Evolutionary conservation across 2,113 vertebrate species (phyloP).

Genomic region (Balaenoptera acutorostrata): DNA sequence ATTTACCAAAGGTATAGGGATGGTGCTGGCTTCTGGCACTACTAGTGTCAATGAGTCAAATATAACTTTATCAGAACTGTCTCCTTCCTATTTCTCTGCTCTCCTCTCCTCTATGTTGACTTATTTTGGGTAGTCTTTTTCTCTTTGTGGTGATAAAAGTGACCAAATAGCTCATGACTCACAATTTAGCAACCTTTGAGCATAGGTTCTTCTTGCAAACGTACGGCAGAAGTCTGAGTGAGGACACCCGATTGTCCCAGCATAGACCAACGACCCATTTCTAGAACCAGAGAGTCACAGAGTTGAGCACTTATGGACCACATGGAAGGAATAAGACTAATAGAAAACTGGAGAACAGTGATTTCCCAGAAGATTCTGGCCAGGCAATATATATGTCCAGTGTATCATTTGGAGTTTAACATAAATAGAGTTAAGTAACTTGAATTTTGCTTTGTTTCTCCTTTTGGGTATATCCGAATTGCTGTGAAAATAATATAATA

Average conservation of each 20-base stretch:
- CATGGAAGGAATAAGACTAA: neutral
- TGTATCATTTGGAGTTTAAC: neutral
- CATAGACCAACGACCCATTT: neutral
- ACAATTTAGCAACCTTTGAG: constrained; percentile 36
- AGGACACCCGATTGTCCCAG: neutral
- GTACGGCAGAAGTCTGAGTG: neutral
- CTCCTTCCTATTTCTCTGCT: neutral
- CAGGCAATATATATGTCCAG: neutral
- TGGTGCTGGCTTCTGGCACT: neutral
- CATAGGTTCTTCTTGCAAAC: neutral
- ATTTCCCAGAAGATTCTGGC: neutral
- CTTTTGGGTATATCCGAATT: constrained; percentile 56
- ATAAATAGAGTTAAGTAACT: constrained; percentile 39
- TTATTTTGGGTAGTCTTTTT: constrained; percentile 23
- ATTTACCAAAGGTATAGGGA: neutral
- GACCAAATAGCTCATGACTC: neutral
- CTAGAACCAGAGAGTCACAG: neutral
- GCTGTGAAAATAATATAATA: constrained; percentile 72
- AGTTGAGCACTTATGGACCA: neutral
- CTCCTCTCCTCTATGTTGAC: neutral
- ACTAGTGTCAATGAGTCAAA: neutral
- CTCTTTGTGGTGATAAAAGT: neutral
- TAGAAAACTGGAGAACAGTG: neutral
- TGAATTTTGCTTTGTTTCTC: constrained; percentile 61
- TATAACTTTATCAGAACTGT: neutral